These are phyloP conservation scores for Cataglyphis livida DNA, from an alignment of 2,888 invertebrate genomes.

Conservation along the genomic window DNA sequence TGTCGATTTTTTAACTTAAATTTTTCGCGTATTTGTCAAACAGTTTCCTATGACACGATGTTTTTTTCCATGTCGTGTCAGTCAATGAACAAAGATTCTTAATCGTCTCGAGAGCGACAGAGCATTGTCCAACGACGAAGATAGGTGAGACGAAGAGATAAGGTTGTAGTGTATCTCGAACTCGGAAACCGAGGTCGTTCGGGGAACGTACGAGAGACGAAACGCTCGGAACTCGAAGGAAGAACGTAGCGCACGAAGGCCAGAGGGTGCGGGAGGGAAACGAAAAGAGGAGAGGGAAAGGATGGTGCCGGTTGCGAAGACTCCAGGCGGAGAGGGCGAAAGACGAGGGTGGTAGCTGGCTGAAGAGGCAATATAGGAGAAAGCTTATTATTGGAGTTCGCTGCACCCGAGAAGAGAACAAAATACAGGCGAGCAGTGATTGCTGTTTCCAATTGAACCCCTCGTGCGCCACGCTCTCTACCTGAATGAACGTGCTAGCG, in stretches of 20 bases:
- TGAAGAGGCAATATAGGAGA: conserved; percentile 86
- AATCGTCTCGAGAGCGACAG: conserved; percentile 49
- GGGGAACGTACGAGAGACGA: conserved; percentile 79
- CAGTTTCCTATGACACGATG: conserved; percentile 9
- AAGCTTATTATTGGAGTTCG: conserved; percentile 86
- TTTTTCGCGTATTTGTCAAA: conserved; percentile 21
- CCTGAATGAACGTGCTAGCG: conserved; percentile 86
- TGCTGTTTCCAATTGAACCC: conserved; percentile 86
- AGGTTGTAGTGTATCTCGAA: conserved; percentile 70
- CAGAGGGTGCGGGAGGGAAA: conserved; percentile 63
- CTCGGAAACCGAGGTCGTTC: conserved; percentile 75
- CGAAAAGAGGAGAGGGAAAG: conserved; percentile 68
- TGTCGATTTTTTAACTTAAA: not conserved
- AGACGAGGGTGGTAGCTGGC: conserved; percentile 68
- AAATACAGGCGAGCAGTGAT: conserved; percentile 86
- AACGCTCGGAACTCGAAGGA: conserved; percentile 80
- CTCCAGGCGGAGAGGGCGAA: conserved; percentile 60
- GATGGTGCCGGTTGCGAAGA: conserved; percentile 71
- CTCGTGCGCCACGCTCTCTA: conserved; percentile 83
- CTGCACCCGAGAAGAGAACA: conserved; percentile 83
- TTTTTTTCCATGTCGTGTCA: conserved; percentile 49
- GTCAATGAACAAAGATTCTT: conserved; percentile 63
- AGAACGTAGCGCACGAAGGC: conserved; percentile 70
- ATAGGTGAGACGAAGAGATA: conserved; percentile 43
- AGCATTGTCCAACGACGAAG: conserved; percentile 47